Percentiles rank a stretch among this genome's conserved stretches.
These are phyloP conservation scores for Tipula confusa DNA, from an alignment of 2,888 invertebrate genomes.

Conservation along the genomic window DNA sequence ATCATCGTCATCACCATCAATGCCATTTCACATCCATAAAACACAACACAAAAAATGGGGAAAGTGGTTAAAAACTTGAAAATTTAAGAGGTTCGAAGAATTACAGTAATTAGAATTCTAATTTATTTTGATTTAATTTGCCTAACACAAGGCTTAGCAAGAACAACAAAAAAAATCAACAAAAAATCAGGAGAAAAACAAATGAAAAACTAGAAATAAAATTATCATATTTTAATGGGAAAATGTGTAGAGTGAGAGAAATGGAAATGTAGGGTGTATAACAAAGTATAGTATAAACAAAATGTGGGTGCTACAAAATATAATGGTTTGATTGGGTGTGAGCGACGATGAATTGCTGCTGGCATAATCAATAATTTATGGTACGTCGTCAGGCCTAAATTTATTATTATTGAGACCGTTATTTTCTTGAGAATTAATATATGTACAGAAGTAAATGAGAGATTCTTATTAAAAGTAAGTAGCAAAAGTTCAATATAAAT, in stretches of 20 bases:
- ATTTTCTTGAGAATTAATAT: not conserved
- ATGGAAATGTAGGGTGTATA: not conserved
- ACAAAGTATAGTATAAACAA: not conserved
- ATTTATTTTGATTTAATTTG: not conserved
- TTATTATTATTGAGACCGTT: not conserved
- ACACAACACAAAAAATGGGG: not conserved
- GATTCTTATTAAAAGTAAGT: not conserved
- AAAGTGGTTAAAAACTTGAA: not conserved
- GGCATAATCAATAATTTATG: not conserved
- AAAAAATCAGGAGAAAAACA: not conserved
- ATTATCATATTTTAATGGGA: not conserved
- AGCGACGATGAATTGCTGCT: not conserved
- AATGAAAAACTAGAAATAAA: not conserved
- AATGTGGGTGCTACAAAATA: not conserved
- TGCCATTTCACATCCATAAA: not conserved
- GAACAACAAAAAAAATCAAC: no score
- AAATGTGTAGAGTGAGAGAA: not conserved
- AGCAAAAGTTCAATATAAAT: no score
- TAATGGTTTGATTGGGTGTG: not conserved
- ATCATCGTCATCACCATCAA: not conserved
- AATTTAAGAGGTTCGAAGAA: not conserved
- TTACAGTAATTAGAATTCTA: not conserved
- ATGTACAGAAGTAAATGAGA: not conserved
- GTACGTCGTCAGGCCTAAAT: not conserved
- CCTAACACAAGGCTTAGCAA: no score